Percentiles rank a stretch among this genome's conserved stretches.
phyloP scores from a whole-genome alignment of 2,797 vertebrate genomes.

The Eulemur coronatus region DNA sequence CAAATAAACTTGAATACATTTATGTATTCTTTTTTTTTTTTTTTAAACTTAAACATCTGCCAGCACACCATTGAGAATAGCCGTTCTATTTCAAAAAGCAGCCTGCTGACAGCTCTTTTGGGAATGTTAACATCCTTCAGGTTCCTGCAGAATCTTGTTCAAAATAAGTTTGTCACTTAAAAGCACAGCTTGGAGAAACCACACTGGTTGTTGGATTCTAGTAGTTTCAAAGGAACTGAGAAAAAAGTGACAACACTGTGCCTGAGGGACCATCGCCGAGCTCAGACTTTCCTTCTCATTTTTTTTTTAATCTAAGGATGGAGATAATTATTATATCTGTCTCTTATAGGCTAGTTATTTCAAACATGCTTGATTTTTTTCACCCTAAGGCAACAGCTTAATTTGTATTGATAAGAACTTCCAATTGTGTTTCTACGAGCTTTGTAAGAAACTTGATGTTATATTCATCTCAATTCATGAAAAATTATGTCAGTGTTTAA shows the following conservation, averaged over 20 bases:
- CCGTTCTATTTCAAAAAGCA: constrained; percentile 22
- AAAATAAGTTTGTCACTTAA: constrained; percentile 34
- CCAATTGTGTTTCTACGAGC: constrained; percentile 40
- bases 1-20: not conserved
- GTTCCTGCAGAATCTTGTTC: not conserved
- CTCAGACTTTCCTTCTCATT: constrained; percentile 1
- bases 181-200: constrained; percentile 42
- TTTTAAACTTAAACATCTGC: not conserved
- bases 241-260: not conserved
- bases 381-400: constrained; percentile 44
- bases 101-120: not conserved
- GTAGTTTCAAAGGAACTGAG: constrained; percentile 28
- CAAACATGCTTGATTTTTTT: constrained; percentile 53
- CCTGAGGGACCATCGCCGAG: not conserved
- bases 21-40: not conserved
- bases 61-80: not conserved
- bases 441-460: constrained; percentile 50
- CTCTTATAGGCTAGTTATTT: constrained; percentile 38
- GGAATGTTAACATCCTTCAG: not conserved
- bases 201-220: not conserved
- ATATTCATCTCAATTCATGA: constrained; percentile 44
- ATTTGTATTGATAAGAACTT: constrained; percentile 68
- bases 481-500: constrained; percentile 57
- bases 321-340: constrained; percentile 57
- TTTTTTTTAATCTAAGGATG: constrained; percentile 47